Evolutionary conservation across 2,113 vertebrate genomes (phyloP), one percentile per base, ranked within the genome.

Genomic region (Pygoscelis antarcticus): DNA sequence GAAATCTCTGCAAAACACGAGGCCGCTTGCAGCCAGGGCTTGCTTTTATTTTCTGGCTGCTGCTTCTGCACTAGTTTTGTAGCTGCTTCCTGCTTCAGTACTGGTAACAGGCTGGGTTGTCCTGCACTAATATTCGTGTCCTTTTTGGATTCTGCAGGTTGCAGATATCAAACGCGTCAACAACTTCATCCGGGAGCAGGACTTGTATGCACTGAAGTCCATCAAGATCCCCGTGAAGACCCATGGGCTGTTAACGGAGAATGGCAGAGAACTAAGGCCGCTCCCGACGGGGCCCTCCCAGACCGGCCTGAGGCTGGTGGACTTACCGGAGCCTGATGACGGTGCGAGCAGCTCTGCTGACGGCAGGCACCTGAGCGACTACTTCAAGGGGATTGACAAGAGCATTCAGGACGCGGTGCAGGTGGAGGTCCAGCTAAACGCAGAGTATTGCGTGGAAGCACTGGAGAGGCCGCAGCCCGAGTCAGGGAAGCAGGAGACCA

Each of bases 151-250:
- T 97, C 93, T 86, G 65, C 82, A 99, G 99, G 99, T 99, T 20
- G 98, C 99, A 2, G 99, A 99, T 85, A 98, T 99, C 96, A 99
- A 99, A 96, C 98, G 98, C 13, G 98, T 98, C 60, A 99, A 99
- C 98, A 99, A 99, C 97, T 99, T 99, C 36, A 98, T 99, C 78
- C 97, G 98, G 80, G 99, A 99, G 81, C 99, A 99, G 97, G 99
- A 99, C 96, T 91, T 99, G 42, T 99, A 99, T 18, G 99, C 99
- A 9, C 96, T 99, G 62, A 99, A 99, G 96, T 99, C 97, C 8
- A 98, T 99, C 90, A 99, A 99, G 98, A 99, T 99, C 97, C 99
- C 99, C 0, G 98, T 99, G 94, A 99, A 98, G 97, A 98, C 97
- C 60, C 98, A 99, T 17, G 98, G 99, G 57, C 91, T 99, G 78